These are phyloP conservation scores for Pristiophorus japonicus DNA, from an alignment of 2,113 vertebrate species.

Conservation along the genomic window DNA sequence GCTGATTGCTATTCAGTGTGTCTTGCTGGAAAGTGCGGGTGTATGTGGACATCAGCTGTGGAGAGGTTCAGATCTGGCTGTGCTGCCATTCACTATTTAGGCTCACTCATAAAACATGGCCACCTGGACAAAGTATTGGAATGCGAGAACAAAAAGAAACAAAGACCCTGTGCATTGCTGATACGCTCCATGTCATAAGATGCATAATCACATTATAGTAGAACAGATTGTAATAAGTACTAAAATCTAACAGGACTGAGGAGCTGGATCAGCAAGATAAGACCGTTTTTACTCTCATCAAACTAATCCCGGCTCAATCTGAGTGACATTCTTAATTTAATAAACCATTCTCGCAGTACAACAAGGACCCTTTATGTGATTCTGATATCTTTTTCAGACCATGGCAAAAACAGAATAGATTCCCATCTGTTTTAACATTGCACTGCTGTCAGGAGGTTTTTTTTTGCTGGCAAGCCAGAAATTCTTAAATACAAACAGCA, in stretches of 20 bases:
- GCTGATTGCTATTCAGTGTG: too few species aligned
- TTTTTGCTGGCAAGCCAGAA: not conserved
- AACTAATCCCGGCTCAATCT: not conserved
- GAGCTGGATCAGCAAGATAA: not conserved
- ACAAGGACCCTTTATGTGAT: conserved; percentile 12
- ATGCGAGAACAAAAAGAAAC: not conserved
- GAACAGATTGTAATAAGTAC: not conserved
- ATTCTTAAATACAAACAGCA: not conserved
- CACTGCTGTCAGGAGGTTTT: not conserved
- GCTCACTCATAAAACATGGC: too few species aligned
- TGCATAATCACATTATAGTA: not conserved
- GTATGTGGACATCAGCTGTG: too few species aligned
- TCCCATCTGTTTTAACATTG: conserved; percentile 14
- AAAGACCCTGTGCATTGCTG: not conserved
- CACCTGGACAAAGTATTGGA: not conserved
- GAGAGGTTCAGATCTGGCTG: too few species aligned
- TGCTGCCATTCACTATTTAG: too few species aligned
- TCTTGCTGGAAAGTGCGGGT: too few species aligned
- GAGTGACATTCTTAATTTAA: conserved; percentile 18
- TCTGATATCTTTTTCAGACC: conserved; percentile 18
- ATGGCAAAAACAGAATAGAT: conserved; percentile 15
- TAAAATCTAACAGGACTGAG: not conserved
- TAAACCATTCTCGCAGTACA: not conserved
- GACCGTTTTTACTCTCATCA: conserved; percentile 18
- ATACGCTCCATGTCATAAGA: not conserved